These are phyloP conservation scores for Trichopria drosophilae DNA, from an alignment of 2,888 invertebrate species.

Conservation along the genomic window DNA sequence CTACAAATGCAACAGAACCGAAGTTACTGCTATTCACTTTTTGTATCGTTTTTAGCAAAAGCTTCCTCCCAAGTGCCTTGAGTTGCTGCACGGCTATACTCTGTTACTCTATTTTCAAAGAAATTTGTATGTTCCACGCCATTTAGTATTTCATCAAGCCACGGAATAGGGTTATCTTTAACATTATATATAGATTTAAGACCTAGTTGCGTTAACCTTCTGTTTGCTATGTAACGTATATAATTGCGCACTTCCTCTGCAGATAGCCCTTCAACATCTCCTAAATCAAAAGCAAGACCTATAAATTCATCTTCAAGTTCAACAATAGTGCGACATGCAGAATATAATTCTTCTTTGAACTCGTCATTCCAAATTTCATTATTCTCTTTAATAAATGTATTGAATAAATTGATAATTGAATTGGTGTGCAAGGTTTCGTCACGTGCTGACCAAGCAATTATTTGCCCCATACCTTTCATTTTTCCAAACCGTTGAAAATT, in stretches of 20 bases:
- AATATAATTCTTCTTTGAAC: slow-evolving; percentile 10
- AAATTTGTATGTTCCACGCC: slow-evolving; percentile 8
- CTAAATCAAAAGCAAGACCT: slow-evolving; percentile 15
- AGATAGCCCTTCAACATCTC: slow-evolving; percentile 14
- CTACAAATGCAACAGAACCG: too few relatives aligned
- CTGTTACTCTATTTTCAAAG: slow-evolving; percentile 19
- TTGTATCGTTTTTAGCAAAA: too few relatives aligned
- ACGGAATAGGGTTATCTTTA: slow-evolving; percentile 16
- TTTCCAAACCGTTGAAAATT: slow-evolving; percentile 20
- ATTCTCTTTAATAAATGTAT: slow-evolving; percentile 18
- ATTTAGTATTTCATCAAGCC: slow-evolving; percentile 24
- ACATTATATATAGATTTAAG: slow-evolving; percentile 14
- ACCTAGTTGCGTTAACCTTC: slow-evolving; percentile 18
- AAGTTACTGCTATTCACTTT: too few relatives aligned
- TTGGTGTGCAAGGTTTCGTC: slow-evolving; percentile 22
- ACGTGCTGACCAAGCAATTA: slow-evolving; percentile 19
- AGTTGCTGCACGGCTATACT: slow-evolving; percentile 22
- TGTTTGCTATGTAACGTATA: slow-evolving; percentile 17
- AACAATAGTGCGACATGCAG: slow-evolving; percentile 18
- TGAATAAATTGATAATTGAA: slow-evolving; percentile 18
- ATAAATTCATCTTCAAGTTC: slow-evolving; percentile 18
- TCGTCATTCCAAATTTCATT: slow-evolving; percentile 9
- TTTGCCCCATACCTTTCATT: slow-evolving; percentile 24
- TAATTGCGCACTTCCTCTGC: slow-evolving; percentile 13
- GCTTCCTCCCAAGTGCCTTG: slow-evolving; percentile 22